These are phyloP conservation scores for Cataglyphis altisquamis DNA, from an alignment of 2,888 invertebrate genomes.

Conservation along the genomic window DNA sequence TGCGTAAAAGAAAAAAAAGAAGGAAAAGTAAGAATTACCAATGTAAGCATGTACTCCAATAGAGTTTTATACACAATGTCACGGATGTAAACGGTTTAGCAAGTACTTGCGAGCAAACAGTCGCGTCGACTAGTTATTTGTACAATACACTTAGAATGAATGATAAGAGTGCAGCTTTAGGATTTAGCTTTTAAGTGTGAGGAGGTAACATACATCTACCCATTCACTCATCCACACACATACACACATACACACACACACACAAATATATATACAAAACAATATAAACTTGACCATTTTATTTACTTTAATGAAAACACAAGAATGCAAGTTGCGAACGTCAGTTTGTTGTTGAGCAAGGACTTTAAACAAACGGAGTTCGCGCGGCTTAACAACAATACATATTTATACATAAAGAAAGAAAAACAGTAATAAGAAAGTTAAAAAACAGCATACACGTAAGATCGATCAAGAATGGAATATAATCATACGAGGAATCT, in stretches of 20 bases:
- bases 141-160: constrained; percentile 86
- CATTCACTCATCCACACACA: background rate
- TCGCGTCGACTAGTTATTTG: constrained; percentile 85
- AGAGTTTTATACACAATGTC: constrained; percentile 86
- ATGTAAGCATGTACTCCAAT: constrained; percentile 86
- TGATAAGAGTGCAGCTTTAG: constrained; percentile 86
- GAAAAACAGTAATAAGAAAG: constrained; percentile 85
- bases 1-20: constrained; percentile 74
- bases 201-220: constrained; percentile 49
- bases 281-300: constrained; percentile 81
- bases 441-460: constrained; percentile 84
- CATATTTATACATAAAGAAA: constrained; percentile 85
- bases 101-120: constrained; percentile 82
- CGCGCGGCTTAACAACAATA: constrained; percentile 84
- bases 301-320: constrained; percentile 81
- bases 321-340: constrained; percentile 78
- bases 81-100: constrained; percentile 85
- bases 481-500: constrained; percentile 85
- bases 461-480: constrained; percentile 84
- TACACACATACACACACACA: background rate
- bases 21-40: constrained; percentile 79
- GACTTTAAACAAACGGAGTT: constrained; percentile 84
- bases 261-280: background rate
- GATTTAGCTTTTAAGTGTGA: constrained; percentile 83
- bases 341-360: constrained; percentile 83